Evolutionary conservation across 2,797 vertebrate genomes (phyloP), one percentile per base, ranked within the genome.

Genomic region (Telmatherina bonti): DNA sequence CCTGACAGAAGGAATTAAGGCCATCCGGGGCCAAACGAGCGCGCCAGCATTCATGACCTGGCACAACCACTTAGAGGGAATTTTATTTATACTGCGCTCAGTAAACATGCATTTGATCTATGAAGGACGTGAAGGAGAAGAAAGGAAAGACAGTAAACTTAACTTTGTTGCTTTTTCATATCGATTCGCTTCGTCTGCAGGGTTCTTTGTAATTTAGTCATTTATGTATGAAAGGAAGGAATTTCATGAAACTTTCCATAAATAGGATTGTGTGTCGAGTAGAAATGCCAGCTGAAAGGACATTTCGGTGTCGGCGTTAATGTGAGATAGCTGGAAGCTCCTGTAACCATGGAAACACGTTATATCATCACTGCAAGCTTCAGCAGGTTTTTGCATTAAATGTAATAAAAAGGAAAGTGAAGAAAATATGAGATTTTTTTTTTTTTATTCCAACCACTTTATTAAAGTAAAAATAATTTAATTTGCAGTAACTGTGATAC

Each of bases 1-100:
- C 83, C 95, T 95, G 95, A 94, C 95, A 96, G 92, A 90, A 89
- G 85, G 91, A 95, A 97, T 97, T 95, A 97, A 84, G 90, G 90
- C 82, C 82, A 84, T 79, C 59, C 57, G 3, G 75, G 60, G 82
- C 82, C 78, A 79, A 86, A 74, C 64, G 56, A 79, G 76, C 26
- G 67, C 60, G 75, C 84, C 81, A 70, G 81, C 85, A 82, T 90
- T 72, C 85, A 76, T 71, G 85, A 89, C 84, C 89, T 73, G 86
- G 88, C 85, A 86, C 72, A 72, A 85, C 72, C 70, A 77, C 86
- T 85, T 82, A 76, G 70, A 60, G 3, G 47, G 82, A 81, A 81
- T 89, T 86, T 70, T 90, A 88, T 91, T 90, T 85, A 83, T 83
- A 58, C 70, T 61, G 72, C 36, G 13, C 5, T 5, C 83, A 57